phyloP scores from a whole-genome alignment of 1,140 invertebrate genomes.

The Drosophila rhopaloa region DNA sequence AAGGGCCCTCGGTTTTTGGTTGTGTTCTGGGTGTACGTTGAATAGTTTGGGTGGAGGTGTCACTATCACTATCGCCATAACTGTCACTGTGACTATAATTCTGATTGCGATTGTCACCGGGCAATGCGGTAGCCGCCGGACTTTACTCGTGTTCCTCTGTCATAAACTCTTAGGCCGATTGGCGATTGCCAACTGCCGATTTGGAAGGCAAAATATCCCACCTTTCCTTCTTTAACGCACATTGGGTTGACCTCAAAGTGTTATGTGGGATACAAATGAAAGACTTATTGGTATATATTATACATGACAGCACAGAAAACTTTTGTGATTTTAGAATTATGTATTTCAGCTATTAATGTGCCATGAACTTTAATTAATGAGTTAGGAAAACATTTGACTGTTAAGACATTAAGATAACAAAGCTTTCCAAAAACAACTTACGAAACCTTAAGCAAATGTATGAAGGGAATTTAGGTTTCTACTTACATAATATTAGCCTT shows the following conservation, averaged over 20 bases:
- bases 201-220: slow-evolving; percentile 23
- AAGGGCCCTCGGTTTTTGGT: not conserved
- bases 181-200: slow-evolving; percentile 29
- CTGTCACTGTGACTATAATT: slow-evolving; percentile 29
- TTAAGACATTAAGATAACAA: too few relatives aligned
- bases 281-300: too few relatives aligned
- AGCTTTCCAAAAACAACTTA: too few relatives aligned
- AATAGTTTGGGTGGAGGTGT: not conserved
- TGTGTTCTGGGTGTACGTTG: not conserved
- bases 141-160: slow-evolving; percentile 34
- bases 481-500: too few relatives aligned
- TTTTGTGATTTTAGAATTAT: too few relatives aligned
- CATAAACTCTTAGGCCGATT: slow-evolving; percentile 41
- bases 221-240: not conserved
- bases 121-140: slow-evolving; percentile 49
- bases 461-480: too few relatives aligned
- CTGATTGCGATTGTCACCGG: slow-evolving; percentile 13
- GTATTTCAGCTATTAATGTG: too few relatives aligned
- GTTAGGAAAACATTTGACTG: too few relatives aligned
- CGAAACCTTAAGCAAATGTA: too few relatives aligned
- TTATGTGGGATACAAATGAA: too few relatives aligned
- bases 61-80: slow-evolving; percentile 20
- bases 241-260: slow-evolving; percentile 2
- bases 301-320: too few relatives aligned
- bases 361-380: too few relatives aligned